A percentile compares a stretch with the other conserved stretches of the same genome.
Evolutionary conservation across 2,113 vertebrate species (phyloP).

Genomic region (Anguilla rostrata): DNA sequence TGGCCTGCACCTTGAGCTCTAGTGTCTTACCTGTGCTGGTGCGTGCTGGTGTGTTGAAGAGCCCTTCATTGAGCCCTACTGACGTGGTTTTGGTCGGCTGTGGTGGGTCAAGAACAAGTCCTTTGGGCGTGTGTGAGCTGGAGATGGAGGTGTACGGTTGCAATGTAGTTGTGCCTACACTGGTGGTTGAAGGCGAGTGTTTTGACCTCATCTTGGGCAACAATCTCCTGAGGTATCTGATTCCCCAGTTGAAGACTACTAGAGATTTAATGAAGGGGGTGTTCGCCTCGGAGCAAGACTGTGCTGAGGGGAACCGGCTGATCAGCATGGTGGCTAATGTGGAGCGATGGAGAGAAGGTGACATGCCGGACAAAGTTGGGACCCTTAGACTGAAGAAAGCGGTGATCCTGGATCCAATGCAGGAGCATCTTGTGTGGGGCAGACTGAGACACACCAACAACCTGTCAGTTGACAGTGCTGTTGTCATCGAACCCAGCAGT

Average conservation of each 20-base stretch:
- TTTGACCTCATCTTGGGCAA: constrained; percentile 25
- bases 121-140: constrained; percentile 10
- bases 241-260: background rate
- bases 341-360: background rate
- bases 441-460: background rate
- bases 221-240: constrained; percentile 14
- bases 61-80: background rate
- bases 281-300: background rate
- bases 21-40: background rate
- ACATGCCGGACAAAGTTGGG: background rate
- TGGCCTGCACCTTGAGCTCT: constrained; percentile 13
- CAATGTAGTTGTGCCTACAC: background rate
- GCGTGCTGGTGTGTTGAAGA: background rate
- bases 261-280: constrained; percentile 1
- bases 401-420: constrained; percentile 24
- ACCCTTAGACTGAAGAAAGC: constrained; percentile 25
- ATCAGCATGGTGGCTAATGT: background rate
- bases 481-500: constrained; percentile 24
- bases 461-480: constrained; percentile 26
- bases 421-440: constrained; percentile 40
- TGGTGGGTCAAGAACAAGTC: background rate
- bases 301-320: background rate
- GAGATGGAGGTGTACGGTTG: constrained; percentile 1
- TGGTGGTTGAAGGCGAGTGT: constrained; percentile 18
- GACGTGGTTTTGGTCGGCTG: background rate